Base-by-base conservation (phyloP, 2,888 invertebrate species). In the Eueremaeus valkanovi region DNA sequence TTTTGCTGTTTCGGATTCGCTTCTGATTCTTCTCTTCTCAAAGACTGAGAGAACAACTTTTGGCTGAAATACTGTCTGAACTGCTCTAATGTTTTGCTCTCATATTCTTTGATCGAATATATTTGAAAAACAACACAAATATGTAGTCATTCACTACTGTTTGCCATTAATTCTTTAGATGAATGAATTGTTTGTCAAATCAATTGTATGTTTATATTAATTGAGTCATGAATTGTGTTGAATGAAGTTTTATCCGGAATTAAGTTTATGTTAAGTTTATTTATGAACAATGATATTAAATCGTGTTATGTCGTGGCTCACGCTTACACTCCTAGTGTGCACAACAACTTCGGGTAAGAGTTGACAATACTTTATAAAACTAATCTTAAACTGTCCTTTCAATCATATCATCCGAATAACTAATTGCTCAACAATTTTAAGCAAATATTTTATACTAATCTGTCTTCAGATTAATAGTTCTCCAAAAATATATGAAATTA, bases 221-320 rank as follows among this genome's bases (percentile, higher is more conserved):
- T 63, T 63, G 18, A 63, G 36, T 63, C 18, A 63, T 63, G 63
- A 33, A n/a, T 63, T 16, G n/a, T n/a, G 36, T 33, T 33, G 33
- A 33, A 36, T 16, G 3, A 36, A 33, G 29, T 5, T 63, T 63
- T 63, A 16, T 51, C 36, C n/a, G n/a, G 51, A 6, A 21, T n/a
- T 63, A 9, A 5, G 21, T 63, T 1, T 29, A 63, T 24, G 9
- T 29, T 31, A 33, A 29, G 27, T 29, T 63, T 33, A 33, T 27
- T n/a, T 68, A 40, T 24, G 21, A 68, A 40, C 24, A 68, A 68
- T 68, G 40, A 40, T 68, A 68, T 40, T 40, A 36, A 68, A 63
- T 63, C 18, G 31, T 68, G 40, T 42, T 16, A 72, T 76, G 74
- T 74, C 73, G 76, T 74, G 63, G 74, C 73, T 76, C n/a, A 45